Evolutionary conservation across 1,140 invertebrate genomes (phyloP).

Genomic region (Macrocentrus cingulum): DNA sequence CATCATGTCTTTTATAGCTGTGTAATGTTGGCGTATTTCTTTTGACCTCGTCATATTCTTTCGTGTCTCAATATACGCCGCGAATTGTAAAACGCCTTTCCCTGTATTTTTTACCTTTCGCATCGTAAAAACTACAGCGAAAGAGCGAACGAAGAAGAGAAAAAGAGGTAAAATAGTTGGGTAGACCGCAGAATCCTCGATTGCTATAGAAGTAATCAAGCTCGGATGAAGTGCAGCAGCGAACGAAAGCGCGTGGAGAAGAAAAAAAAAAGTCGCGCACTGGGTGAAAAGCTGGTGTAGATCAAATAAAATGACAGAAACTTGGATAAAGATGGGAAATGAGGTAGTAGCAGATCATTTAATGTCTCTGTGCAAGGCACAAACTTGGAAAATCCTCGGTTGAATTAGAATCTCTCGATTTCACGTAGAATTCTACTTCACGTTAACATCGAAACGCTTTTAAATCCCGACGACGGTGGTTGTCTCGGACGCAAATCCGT

Average conservation of each 20-base stretch:
- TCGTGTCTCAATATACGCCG: no score
- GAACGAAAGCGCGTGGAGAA: not conserved
- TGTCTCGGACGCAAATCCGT: slow-evolving; percentile 23
- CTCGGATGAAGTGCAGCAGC: slow-evolving; percentile 5
- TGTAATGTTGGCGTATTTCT: no score
- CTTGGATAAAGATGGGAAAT: not conserved
- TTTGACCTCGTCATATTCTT: no score
- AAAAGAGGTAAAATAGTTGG: not conserved
- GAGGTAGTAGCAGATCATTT: not conserved
- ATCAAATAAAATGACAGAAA: no score
- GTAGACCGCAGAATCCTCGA: slow-evolving; percentile 7
- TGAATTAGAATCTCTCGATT: slow-evolving; percentile 36
- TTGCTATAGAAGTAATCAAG: slow-evolving; percentile 11
- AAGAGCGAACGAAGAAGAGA: not conserved
- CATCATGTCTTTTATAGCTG: no score
- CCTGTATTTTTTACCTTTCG: not conserved
- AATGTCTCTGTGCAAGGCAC: not conserved
- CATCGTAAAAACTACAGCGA: slow-evolving; percentile 7
- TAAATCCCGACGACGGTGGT: slow-evolving; percentile 35
- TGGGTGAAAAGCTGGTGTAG: no score
- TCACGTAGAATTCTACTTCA: slow-evolving; percentile 29
- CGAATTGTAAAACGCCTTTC: no score
- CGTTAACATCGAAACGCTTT: slow-evolving; percentile 48
- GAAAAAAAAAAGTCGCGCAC: slow-evolving; percentile 7
- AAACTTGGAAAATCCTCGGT: not conserved